Conservation (phyloP, 2,797 vertebrate species). For the Lepilemur septentrionalis region DNA sequence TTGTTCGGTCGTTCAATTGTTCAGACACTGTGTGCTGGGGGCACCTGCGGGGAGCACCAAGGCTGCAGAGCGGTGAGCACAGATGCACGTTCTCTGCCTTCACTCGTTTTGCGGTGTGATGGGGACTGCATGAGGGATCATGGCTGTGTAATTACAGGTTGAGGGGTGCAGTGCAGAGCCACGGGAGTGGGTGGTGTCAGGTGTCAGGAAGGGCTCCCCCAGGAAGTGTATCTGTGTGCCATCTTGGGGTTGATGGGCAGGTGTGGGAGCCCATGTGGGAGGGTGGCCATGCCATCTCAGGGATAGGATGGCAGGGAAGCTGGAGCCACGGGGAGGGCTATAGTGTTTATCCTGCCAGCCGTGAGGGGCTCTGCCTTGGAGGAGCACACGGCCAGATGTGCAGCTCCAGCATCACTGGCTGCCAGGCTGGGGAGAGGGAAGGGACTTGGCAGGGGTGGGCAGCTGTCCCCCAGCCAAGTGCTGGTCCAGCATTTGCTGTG, state of each 20-base stretch:
- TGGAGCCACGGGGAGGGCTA: not conserved
- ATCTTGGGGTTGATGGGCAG: no score
- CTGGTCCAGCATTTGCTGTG: accelerated
- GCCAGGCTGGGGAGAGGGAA: not conserved
- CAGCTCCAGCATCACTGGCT: not conserved
- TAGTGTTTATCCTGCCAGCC: not conserved
- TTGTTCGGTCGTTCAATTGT: not conserved
- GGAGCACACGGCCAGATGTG: not conserved
- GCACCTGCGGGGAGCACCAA: accelerated
- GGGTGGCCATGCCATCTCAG: not conserved
- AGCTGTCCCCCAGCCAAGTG: not conserved
- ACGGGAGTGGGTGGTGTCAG: not conserved
- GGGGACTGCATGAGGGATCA: not conserved
- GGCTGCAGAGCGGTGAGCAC: not conserved
- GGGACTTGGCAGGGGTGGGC: not conserved
- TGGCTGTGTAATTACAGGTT: not conserved
- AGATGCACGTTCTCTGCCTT: not conserved
- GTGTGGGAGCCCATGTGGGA: not conserved
- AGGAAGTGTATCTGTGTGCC: not conserved
- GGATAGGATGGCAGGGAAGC: not conserved
- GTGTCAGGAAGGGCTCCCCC: not conserved
- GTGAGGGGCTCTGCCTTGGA: not conserved
- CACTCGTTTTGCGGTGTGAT: not conserved
- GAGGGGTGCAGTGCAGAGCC: not conserved
- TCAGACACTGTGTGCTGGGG: not conserved